These are phyloP conservation scores for Rousettus leschenaultii DNA, from an alignment of 2,113 vertebrate genomes.

Conservation along the genomic window DNA sequence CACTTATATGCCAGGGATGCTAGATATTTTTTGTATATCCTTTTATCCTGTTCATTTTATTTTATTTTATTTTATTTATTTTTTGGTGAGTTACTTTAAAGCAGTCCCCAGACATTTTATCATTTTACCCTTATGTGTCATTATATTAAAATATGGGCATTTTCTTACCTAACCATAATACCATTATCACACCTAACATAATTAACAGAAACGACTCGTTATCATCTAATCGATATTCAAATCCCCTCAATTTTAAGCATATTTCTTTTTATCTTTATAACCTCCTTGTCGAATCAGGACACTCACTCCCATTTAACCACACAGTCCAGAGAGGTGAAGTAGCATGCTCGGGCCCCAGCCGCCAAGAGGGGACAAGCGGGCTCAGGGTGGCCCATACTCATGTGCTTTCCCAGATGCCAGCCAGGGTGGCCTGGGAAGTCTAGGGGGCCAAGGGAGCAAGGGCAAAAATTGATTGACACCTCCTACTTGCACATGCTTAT, in stretches of 20 bases:
- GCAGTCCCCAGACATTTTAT: background rate
- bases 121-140: background rate
- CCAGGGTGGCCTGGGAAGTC: background rate
- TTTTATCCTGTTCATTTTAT: background rate
- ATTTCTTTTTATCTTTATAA: background rate
- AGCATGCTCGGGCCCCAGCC: background rate
- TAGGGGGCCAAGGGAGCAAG: background rate
- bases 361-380: background rate
- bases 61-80: background rate
- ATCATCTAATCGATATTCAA: background rate
- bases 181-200: background rate
- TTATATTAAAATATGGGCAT: background rate
- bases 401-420: background rate
- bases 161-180: background rate
- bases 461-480: background rate
- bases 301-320: too few relatives aligned
- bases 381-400: background rate
- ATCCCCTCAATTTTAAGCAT: background rate
- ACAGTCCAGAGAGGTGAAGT: background rate
- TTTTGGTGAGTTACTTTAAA: background rate
- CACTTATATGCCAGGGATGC: background rate
- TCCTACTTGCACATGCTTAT: rapidly evolving
- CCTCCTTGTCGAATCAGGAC: background rate
- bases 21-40: background rate
- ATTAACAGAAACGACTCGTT: background rate